Conservation (phyloP, 2,888 invertebrate species). For the Autographa pulchrina region DNA sequence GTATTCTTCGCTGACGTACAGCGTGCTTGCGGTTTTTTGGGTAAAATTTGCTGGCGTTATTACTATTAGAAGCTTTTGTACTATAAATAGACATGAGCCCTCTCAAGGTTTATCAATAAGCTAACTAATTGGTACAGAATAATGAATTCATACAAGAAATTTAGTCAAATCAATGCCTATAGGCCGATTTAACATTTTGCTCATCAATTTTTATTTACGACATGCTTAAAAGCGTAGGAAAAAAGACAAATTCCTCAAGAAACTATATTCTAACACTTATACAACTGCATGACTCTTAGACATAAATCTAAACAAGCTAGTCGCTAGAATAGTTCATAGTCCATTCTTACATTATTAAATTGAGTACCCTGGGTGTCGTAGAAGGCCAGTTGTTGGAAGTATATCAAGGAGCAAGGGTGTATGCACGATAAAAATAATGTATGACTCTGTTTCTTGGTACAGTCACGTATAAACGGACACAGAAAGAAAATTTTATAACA, state of each 20-base stretch:
- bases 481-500: neutral
- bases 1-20: no score
- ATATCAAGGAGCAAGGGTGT: neutral
- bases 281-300: neutral
- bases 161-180: no score
- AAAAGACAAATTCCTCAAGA: no score
- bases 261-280: neutral
- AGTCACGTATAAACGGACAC: neutral
- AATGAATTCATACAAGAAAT: no score
- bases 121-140: no score
- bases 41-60: neutral
- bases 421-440: neutral
- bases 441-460: neutral
- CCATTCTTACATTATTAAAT: slow-evolving; percentile 2
- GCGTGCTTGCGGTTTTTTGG: neutral
- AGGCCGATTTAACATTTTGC: no score
- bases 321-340: slow-evolving; percentile 4
- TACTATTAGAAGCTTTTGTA: no score
- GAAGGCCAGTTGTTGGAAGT: neutral
- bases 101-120: no score
- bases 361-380: neutral
- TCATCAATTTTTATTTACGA: no score
- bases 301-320: neutral
- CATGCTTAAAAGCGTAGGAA: no score
- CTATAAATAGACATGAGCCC: no score